Evolutionary conservation across 2,888 invertebrate genomes (phyloP).

Genomic region (Leptogaster cylindrica): DNA sequence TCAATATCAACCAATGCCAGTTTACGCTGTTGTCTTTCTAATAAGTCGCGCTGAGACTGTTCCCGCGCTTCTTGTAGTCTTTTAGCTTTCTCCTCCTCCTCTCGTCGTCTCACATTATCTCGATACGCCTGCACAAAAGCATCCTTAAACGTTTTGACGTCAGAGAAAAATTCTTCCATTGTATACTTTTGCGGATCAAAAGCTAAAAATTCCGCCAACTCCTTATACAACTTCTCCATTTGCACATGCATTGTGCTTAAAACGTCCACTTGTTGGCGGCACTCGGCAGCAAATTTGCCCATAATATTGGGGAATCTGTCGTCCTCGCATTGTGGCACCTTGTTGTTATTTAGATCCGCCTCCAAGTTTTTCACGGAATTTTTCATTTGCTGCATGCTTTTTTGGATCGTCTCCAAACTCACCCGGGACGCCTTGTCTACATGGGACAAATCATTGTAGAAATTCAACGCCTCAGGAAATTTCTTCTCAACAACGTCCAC

Average conservation of each 20-base stretch:
- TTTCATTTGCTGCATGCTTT: constrained; percentile 84
- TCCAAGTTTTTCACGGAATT: constrained; percentile 86
- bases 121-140: constrained; percentile 83
- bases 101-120: constrained; percentile 81
- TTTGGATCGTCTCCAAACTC: constrained; percentile 81
- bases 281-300: constrained; percentile 86
- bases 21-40: constrained; percentile 80
- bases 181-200: constrained; percentile 94
- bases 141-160: constrained; percentile 94
- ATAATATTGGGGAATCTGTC: constrained; percentile 87
- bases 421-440: constrained; percentile 88
- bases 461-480: constrained; percentile 82
- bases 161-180: constrained; percentile 94
- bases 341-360: constrained; percentile 85
- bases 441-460: constrained; percentile 88
- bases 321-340: constrained; percentile 77
- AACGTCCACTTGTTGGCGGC: constrained; percentile 85
- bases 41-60: constrained; percentile 82
- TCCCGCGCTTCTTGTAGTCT: constrained; percentile 84
- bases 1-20: constrained; percentile 91
- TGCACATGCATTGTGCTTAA: constrained; percentile 92
- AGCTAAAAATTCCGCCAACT: constrained; percentile 86
- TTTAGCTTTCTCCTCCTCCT: constrained; percentile 82
- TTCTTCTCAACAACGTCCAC: constrained; percentile 87
- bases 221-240: constrained; percentile 85